Conservation (phyloP, 2,797 vertebrate species). For the Hipposideros larvatus region DNA sequence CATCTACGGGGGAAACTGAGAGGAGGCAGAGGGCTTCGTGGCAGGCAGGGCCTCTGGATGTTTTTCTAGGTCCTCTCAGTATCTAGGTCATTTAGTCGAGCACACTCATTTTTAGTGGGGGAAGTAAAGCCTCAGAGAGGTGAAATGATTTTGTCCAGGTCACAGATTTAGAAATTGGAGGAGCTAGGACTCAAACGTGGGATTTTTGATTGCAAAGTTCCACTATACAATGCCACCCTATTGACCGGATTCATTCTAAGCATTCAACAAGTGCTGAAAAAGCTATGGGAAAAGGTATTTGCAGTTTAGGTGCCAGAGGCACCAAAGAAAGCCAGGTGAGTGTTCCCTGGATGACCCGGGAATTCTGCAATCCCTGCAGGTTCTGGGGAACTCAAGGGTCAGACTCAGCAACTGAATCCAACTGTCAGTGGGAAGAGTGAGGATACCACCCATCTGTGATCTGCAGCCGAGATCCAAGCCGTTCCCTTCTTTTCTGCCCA, state of each 20-base stretch:
- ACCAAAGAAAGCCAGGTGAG: neutral
- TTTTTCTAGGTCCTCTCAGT: neutral
- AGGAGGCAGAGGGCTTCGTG: neutral
- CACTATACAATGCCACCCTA: neutral
- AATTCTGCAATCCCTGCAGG: conserved; percentile 14
- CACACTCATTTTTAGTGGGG: neutral
- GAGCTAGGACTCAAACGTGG: neutral
- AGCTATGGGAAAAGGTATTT: neutral
- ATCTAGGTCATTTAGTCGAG: neutral
- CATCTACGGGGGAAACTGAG: neutral
- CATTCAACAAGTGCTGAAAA: conserved; percentile 20
- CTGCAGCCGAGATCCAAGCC: neutral
- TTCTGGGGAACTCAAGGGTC: neutral
- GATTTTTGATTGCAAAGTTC: conserved; percentile 7
- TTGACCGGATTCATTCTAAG: neutral
- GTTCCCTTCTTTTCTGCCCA: neutral
- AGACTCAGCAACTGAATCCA: conserved; percentile 42
- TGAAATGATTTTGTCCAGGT: conserved; percentile 37
- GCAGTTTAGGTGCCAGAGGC: neutral
- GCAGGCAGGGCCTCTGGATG: neutral
- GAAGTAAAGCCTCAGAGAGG: conserved; percentile 35
- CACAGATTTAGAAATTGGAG: conserved; percentile 36
- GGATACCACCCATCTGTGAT: neutral
- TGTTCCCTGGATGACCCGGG: neutral
- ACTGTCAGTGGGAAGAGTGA: neutral